Evolutionary conservation across 1,140 invertebrate species (phyloP), one percentile per base, ranked within the genome.

Genomic region (Leptinotarsa undecemlineata): DNA sequence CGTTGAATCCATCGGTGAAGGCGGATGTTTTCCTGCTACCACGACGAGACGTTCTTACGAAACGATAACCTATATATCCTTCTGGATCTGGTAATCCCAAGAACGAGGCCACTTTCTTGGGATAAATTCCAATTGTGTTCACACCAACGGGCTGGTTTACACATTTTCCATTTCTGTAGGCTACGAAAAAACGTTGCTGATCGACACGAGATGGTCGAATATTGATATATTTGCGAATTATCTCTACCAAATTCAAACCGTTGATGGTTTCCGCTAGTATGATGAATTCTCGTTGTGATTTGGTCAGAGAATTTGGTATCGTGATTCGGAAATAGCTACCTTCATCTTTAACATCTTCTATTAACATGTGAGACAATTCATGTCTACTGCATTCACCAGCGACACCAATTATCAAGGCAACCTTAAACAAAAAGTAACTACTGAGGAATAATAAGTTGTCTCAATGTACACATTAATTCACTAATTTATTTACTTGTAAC

Each of bases 151-250:
- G 47, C 15, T 69, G 64, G 21, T 48, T 57, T 5, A 42, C 21
- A 69, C 72, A 74, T 57, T 74, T 74, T 8, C 66, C 66, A 33
- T 60, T 51, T 11, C 33, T 74, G 47, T 74, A 74, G 20, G 26
- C 51, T 5, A 74, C 13, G 26, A 74, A 74, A 33, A 74, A 74
- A n/a, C 72, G 48, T n/a, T 66, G 33, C 47, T 42, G 66, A 33
- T 17, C 21, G 13, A 61, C 48, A 14, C 23, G 71, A 21, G 62
- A 17, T 11, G 71, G 71, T 3, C 71, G 61, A 8, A 73, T 33
- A 67, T 23, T 13, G n/a, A 33, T 23, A 67, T 73, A 73, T 48
- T 73, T 73, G 0, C 71, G 57, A 26, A 47, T 33, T 19, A 64
- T 47, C 17, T 47, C 23, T 3, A 23, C 48, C 48, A 60, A 71